Conservation (phyloP, 2,797 vertebrate species). For the Carapus acus region DNA sequence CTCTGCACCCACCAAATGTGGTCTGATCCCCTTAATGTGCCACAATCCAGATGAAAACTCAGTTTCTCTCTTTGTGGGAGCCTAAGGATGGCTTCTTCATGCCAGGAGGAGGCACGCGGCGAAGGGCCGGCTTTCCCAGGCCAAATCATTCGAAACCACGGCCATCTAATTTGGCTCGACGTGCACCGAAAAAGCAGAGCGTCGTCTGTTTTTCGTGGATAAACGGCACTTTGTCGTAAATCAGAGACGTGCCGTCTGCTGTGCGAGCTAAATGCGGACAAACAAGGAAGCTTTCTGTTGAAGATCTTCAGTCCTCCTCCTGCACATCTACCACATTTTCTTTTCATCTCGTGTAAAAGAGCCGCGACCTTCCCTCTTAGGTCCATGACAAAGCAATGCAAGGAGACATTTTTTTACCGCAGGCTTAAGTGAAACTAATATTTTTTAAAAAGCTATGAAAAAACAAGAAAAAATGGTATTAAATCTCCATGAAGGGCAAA, state of each 20-base stretch:
- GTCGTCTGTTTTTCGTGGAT: too few species aligned
- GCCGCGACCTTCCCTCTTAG: conserved; percentile 1
- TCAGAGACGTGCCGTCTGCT: too few species aligned
- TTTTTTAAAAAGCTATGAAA: too few species aligned
- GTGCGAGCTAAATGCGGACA: conserved; percentile 11
- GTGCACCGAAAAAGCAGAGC: too few species aligned
- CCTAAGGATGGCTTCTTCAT: neutral
- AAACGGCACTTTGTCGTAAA: too few species aligned
- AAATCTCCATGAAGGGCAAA: conserved; percentile 51
- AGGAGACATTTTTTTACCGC: conserved; percentile 19
- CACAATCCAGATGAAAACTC: conserved; percentile 5
- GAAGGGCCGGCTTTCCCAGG: neutral
- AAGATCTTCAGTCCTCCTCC: conserved; percentile 2
- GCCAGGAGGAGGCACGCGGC: neutral
- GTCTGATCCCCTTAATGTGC: conserved; percentile 10
- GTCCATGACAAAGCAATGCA: conserved; percentile 11
- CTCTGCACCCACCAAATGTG: neutral
- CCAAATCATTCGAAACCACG: neutral
- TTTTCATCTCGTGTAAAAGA: conserved; percentile 4
- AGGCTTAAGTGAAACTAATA: conserved; percentile 20
- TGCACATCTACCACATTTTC: neutral
- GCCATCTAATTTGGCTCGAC: conserved; percentile 1
- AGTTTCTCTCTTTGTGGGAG: neutral
- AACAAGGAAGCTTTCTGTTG: conserved; percentile 4
- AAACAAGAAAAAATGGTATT: conserved; percentile 30